Evolutionary conservation across 2,113 vertebrate species (phyloP).

Genomic region (Microtus montanus): DNA sequence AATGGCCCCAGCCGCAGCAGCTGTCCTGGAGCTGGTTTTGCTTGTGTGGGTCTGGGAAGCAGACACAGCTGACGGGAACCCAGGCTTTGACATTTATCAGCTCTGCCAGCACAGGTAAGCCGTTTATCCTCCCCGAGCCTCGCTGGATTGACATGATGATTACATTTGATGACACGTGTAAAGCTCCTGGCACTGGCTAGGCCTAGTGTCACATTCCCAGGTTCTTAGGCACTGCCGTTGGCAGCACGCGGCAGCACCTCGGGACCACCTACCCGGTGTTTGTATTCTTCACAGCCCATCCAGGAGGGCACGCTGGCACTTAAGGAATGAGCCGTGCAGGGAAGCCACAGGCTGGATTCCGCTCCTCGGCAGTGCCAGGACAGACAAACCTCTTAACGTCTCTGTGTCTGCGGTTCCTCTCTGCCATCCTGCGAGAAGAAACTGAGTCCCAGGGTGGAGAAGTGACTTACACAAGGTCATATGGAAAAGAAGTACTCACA

Average conservation of each 20-base stretch:
- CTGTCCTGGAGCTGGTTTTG: background rate
- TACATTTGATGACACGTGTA: background rate
- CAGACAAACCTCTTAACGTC: background rate
- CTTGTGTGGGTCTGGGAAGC: background rate
- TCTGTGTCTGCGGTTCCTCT: background rate
- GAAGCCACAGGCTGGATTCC: too few relatives aligned
- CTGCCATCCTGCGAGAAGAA: background rate
- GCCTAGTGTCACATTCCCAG: background rate
- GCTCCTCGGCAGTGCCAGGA: background rate
- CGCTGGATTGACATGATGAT: background rate
- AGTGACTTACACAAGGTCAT: background rate
- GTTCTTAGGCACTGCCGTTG: background rate
- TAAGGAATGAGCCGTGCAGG: background rate
- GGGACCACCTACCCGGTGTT: background rate
- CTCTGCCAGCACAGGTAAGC: background rate
- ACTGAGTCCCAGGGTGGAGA: background rate
- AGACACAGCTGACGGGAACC: background rate
- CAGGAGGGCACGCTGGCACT: background rate
- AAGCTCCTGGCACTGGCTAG: background rate
- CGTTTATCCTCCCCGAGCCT: background rate
- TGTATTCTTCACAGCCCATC: background rate
- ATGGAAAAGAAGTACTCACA: background rate
- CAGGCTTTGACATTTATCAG: background rate
- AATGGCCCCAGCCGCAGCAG: background rate
- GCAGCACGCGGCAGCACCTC: background rate